These are phyloP conservation scores for Drosophila triauraria DNA, from an alignment of 1,140 invertebrate species.

Conservation along the genomic window DNA sequence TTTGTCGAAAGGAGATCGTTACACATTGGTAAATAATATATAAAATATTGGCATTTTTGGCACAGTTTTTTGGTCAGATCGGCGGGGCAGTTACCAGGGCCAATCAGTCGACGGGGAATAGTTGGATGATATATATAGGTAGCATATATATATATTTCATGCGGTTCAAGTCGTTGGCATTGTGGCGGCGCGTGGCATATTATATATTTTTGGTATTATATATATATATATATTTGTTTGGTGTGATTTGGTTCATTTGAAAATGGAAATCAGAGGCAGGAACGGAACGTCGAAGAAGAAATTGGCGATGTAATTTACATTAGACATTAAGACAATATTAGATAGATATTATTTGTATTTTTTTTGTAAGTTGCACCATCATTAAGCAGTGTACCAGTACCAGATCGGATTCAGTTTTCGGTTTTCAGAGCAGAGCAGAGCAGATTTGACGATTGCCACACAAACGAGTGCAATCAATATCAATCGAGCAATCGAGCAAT, in stretches of 20 bases:
- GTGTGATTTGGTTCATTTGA: slow-evolving; percentile 20
- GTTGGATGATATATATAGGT: slow-evolving; percentile 33
- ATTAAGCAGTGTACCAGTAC: slow-evolving; percentile 74
- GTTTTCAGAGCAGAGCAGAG: slow-evolving; percentile 80
- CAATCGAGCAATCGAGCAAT: slow-evolving; percentile 73
- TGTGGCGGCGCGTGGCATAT: slow-evolving; percentile 67
- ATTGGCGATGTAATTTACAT: slow-evolving; percentile 62
- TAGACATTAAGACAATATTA: slow-evolving; percentile 46
- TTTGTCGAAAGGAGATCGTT: slow-evolving; percentile 21
- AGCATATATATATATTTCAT: slow-evolving; percentile 41
- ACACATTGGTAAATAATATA: slow-evolving; percentile 21
- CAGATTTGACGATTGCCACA: slow-evolving; percentile 70
- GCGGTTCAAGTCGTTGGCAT: slow-evolving; percentile 30
- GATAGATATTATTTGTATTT: slow-evolving; percentile 32
- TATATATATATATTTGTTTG: slow-evolving; percentile 14
- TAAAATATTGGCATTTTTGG: slow-evolving; percentile 19
- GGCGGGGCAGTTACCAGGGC: slow-evolving; percentile 59
- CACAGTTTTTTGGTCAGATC: slow-evolving; percentile 60
- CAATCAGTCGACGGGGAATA: slow-evolving; percentile 81
- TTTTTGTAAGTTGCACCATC: slow-evolving; percentile 66
- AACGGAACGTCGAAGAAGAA: slow-evolving; percentile 80
- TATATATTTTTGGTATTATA: background rate
- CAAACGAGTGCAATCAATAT: slow-evolving; percentile 62
- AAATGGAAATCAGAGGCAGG: slow-evolving; percentile 74
- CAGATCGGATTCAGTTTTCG: slow-evolving; percentile 78